A percentile compares a stretch with the other conserved stretches of the same genome.
Evolutionary conservation across 2,797 vertebrate species (phyloP).

Genomic region (Arctocebus calabarensis): DNA sequence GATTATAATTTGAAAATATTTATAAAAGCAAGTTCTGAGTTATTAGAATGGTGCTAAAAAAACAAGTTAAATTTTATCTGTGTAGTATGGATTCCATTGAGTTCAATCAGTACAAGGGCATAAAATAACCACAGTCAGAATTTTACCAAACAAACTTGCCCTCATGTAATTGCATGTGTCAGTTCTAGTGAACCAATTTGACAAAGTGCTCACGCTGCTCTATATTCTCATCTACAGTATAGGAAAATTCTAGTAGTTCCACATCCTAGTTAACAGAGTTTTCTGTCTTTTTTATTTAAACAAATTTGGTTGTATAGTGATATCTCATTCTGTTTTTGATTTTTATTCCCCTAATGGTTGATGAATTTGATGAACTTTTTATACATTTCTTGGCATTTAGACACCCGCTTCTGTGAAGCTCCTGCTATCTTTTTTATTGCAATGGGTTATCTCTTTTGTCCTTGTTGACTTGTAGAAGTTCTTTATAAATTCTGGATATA

Average conservation of each 20-base stretch:
- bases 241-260: background rate
- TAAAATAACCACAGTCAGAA: constrained; percentile 40
- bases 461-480: background rate
- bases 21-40: constrained; percentile 32
- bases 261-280: background rate
- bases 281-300: background rate
- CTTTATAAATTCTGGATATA: background rate
- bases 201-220: background rate
- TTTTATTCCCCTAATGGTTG: background rate
- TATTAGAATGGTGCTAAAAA: constrained; percentile 42
- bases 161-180: background rate
- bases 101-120: constrained; percentile 19
- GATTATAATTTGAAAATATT: constrained; percentile 50
- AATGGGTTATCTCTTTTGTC: background rate
- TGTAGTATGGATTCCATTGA: constrained; percentile 38
- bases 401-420: background rate
- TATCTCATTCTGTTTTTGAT: background rate
- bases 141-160: constrained; percentile 39
- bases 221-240: background rate
- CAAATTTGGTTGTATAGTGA: background rate
- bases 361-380: background rate
- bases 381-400: background rate
- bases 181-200: background rate
- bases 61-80: constrained; percentile 49
- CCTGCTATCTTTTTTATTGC: background rate